These are phyloP conservation scores for Neofelis nebulosa DNA, from an alignment of 2,113 vertebrate species.

Conservation along the genomic window DNA sequence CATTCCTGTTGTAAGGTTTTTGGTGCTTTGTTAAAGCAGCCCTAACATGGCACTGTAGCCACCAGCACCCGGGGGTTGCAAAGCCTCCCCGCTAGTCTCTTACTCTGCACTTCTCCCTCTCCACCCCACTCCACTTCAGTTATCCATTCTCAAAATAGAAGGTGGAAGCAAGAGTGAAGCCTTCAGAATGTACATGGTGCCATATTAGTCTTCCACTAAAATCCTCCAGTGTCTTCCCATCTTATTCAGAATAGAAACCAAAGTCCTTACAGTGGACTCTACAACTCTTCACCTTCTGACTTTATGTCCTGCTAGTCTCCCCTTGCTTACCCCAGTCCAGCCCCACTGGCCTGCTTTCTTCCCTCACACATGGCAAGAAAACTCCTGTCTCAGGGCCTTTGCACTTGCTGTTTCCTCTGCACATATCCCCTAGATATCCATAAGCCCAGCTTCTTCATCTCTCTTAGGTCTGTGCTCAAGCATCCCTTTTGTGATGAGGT, in stretches of 20 bases:
- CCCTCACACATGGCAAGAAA: neutral
- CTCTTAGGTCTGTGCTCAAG: neutral
- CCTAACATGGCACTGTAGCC: neutral
- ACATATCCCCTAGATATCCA: neutral
- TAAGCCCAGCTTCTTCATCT: neutral
- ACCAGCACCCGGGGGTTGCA: neutral
- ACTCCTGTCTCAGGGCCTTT: neutral
- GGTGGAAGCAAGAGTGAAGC: neutral
- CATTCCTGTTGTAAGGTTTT: neutral
- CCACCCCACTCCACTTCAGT: too few species aligned
- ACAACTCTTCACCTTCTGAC: neutral
- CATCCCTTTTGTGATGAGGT: neutral
- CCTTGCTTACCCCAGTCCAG: neutral
- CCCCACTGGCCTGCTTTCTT: neutral
- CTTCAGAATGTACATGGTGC: neutral
- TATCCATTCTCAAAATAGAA: neutral
- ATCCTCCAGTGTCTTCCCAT: neutral
- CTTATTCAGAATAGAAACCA: neutral
- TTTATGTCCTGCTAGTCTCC: neutral
- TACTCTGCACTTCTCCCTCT: neutral
- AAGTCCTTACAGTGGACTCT: neutral
- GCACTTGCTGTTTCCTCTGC: neutral
- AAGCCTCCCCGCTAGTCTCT: neutral
- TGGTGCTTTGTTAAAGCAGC: neutral
- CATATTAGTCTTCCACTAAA: neutral